Evolutionary conservation across 2,797 vertebrate genomes (phyloP).

Genomic region (Masticophis lateralis): DNA sequence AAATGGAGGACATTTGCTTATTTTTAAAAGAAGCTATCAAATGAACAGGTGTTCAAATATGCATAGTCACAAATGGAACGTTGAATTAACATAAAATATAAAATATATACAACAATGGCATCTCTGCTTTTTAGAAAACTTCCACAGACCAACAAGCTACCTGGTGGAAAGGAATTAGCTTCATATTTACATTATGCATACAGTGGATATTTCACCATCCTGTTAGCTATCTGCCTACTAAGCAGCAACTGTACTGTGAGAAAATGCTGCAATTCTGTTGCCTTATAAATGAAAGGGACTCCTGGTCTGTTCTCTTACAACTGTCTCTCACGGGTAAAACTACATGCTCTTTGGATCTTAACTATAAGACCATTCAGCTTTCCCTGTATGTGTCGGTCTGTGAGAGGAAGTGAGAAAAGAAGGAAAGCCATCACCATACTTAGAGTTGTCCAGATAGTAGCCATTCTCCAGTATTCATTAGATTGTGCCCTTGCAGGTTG

Average conservation of each 20-base stretch:
- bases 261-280: neutral
- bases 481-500: neutral
- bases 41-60: neutral
- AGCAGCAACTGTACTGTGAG: neutral
- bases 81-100: neutral
- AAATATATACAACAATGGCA: neutral
- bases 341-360: neutral
- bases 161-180: neutral
- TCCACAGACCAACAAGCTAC: neutral
- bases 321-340: neutral
- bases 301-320: neutral
- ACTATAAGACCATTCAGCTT: neutral
- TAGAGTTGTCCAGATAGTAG: neutral
- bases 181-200: neutral
- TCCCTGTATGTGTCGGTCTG: neutral
- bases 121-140: neutral
- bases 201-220: neutral
- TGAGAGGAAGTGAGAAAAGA: neutral
- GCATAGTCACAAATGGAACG: neutral
- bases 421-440: neutral
- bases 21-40: neutral
- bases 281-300: neutral
- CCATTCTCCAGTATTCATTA: neutral
- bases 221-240: neutral
- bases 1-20: neutral